Base-by-base conservation (phyloP, 23 tunicate genomes). In the Ciona savignyi region DNA sequence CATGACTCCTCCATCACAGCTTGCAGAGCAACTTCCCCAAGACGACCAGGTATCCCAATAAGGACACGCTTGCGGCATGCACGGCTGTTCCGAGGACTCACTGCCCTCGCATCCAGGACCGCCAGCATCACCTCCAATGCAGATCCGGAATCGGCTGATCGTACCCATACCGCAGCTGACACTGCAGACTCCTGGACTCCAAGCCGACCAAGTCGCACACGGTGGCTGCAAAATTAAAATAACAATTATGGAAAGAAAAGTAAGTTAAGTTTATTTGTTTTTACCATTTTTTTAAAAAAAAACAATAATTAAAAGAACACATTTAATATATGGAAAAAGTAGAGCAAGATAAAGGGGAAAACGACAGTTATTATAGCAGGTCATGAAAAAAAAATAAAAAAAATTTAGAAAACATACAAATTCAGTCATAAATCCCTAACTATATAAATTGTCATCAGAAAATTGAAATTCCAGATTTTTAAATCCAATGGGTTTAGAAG, bases 91-190 rank as follows among this genome's bases (percentile, higher is more conserved):
- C 6, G 83, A 88, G 19, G 66, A 19, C 26, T 63, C 77, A 29
- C 33, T n/a, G 23, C 97, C 97, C 27, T 60, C 75, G 56, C 97
- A 90, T 23, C 89, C 89, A 23, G 51, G 81, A 4, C 30, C 72
- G n/a, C 97, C 97, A 42, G 72, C 63, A 2, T 77, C 49, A 25
- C 97, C 97, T 9, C 82, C 82, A 20, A 68, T 42, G 62, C 97
- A 90, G 33, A 67, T 26, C n/a, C 89, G 82, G 63, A 68, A 70
- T 62, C 97, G 77, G 24, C 63, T 65, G 29, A 68, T 71, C 1
- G 23, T 31, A 3, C 81, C 82, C 4, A 30, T 25, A 3, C 85
- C 82, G 33, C 97, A 90, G 9, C 78, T 68, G 0, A 35, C 84
- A 23, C 72, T 35, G 32, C 97, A 90, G 27, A 51, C 23, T 48